Conservation (phyloP, 1,140 invertebrate genomes). For the Drosophila rhopaloa region DNA sequence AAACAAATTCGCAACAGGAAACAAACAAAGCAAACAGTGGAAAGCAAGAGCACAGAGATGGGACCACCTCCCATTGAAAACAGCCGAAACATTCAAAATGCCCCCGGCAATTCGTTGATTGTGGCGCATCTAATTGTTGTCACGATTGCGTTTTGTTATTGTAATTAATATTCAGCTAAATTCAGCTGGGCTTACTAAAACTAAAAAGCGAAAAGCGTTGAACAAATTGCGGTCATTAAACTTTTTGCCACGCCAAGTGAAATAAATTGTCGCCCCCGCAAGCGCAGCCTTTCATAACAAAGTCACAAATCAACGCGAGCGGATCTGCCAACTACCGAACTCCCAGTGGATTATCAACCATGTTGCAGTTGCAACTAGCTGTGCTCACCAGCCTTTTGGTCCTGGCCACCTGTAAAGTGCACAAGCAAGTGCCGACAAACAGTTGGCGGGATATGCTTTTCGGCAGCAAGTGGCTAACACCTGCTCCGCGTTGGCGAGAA, state of each 20-base stretch:
- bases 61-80: slow-evolving; percentile 22
- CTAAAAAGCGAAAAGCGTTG: slow-evolving; percentile 70
- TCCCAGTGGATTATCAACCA: slow-evolving; percentile 15
- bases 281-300: slow-evolving; percentile 39
- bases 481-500: slow-evolving; percentile 59
- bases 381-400: slow-evolving; percentile 16
- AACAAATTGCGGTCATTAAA: slow-evolving; percentile 84
- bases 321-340: slow-evolving; percentile 20
- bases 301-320: slow-evolving; percentile 47
- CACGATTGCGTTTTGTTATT: slow-evolving; percentile 73
- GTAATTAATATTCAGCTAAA: slow-evolving; percentile 77
- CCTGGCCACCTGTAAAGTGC: slow-evolving; percentile 54
- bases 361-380: slow-evolving; percentile 12
- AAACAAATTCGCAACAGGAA: slow-evolving; percentile 77
- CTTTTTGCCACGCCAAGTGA: slow-evolving; percentile 54
- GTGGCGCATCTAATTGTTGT: slow-evolving; percentile 81
- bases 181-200: slow-evolving; percentile 36
- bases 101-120: slow-evolving; percentile 18
- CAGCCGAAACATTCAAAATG: slow-evolving; percentile 8
- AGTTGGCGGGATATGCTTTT: slow-evolving; percentile 75
- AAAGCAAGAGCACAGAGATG: slow-evolving; percentile 47
- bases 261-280: slow-evolving; percentile 70
- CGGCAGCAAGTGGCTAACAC: slow-evolving; percentile 67
- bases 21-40: slow-evolving; percentile 19
- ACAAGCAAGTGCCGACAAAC: slow-evolving; percentile 42